phyloP scores from a whole-genome alignment of 2,113 vertebrate species.

The Salvelinus sp. region DNA sequence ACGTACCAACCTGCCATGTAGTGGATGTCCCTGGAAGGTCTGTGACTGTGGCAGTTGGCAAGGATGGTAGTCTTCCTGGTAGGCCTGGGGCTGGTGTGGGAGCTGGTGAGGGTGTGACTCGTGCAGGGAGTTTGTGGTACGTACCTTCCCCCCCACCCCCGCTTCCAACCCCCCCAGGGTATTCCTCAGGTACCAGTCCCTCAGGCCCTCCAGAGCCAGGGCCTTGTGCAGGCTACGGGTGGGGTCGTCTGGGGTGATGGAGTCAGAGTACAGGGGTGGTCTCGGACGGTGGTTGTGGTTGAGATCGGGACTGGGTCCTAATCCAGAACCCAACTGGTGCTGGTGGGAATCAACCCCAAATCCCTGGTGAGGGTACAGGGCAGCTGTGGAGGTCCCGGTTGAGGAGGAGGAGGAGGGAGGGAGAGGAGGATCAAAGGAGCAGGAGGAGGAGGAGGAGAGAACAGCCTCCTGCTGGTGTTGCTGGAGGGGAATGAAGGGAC shows the following conservation, averaged over 20 bases:
- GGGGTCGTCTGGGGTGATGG: constrained; percentile 63
- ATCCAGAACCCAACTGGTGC: background rate
- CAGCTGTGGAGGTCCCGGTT: constrained; percentile 38
- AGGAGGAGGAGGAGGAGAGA: constrained; percentile 45
- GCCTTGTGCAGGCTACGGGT: constrained; percentile 84
- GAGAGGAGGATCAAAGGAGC: constrained; percentile 18
- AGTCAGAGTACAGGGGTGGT: constrained; percentile 23
- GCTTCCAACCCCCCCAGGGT: constrained; percentile 57
- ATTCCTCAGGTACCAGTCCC: constrained; percentile 91
- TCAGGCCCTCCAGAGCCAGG: constrained; percentile 85
- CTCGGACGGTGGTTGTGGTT: constrained; percentile 50
- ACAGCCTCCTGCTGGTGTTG: constrained; percentile 52
- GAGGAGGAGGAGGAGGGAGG: constrained; percentile 37
- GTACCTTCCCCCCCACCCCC: constrained; percentile 23
- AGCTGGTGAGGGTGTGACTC: constrained; percentile 63
- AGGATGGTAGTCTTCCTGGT: constrained; percentile 78
- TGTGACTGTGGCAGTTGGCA: constrained; percentile 80
- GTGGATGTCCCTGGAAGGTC: constrained; percentile 83
- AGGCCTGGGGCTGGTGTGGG: constrained; percentile 71
- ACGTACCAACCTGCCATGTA: constrained; percentile 63
- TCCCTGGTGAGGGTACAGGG: constrained; percentile 54
- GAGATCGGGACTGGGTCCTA: constrained; percentile 51
- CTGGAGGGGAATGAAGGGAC: constrained; percentile 72
- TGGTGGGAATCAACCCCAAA: background rate
- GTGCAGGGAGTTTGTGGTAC: constrained; percentile 44